Evolutionary conservation across 2,888 invertebrate species (phyloP).

Genomic region (Dorcus parallelipipedus): DNA sequence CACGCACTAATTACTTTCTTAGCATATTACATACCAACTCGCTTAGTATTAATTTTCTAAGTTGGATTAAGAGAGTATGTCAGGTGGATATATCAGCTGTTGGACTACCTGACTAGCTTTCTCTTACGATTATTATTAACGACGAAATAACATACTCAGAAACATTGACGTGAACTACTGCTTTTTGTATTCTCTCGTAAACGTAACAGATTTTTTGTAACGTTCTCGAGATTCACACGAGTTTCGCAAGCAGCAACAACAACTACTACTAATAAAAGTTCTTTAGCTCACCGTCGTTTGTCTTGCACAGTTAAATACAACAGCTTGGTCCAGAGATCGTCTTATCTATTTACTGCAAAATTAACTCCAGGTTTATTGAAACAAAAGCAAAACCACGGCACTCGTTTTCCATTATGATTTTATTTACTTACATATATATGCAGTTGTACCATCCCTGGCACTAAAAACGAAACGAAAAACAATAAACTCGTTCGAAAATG

Average conservation of each 20-base stretch:
- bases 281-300: constrained; percentile 10
- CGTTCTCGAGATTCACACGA: constrained; percentile 9
- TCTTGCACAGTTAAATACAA: constrained; percentile 6
- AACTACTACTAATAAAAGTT: constrained; percentile 8
- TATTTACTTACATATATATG: too few relatives aligned
- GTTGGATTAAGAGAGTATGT: not conserved
- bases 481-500: too few relatives aligned
- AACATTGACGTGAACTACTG: not conserved
- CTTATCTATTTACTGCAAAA: constrained; percentile 3
- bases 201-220: not conserved
- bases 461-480: too few relatives aligned
- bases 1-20: too few relatives aligned
- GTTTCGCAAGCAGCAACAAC: constrained; percentile 2
- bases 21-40: too few relatives aligned
- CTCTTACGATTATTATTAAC: constrained; percentile 3
- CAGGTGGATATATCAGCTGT: constrained; percentile 14
- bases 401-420: too few relatives aligned
- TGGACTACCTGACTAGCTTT: constrained; percentile 19
- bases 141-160: too few relatives aligned
- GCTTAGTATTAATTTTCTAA: too few relatives aligned
- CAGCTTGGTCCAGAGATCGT: constrained; percentile 8
- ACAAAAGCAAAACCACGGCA: too few relatives aligned
- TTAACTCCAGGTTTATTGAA: constrained; percentile 10
- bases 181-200: not conserved
- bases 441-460: too few relatives aligned